Percentiles rank a stretch among this genome's conserved stretches.
phyloP scores from a whole-genome alignment of 2,113 vertebrate genomes.

The Megaleporinus macrocephalus region DNA sequence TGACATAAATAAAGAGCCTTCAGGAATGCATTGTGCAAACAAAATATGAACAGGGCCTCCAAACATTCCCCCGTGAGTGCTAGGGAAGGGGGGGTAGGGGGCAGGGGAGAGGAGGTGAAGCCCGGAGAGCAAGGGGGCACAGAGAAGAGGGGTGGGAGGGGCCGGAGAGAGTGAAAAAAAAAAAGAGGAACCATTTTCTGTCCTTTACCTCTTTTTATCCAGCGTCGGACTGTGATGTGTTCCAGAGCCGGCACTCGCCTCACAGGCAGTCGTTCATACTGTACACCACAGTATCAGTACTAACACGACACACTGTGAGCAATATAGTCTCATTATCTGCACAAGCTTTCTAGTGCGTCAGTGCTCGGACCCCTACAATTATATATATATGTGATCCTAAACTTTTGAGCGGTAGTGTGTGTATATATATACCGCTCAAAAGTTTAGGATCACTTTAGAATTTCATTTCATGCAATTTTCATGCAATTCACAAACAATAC shows the following conservation, averaged over 20 bases:
- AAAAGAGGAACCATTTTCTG: constrained; percentile 57
- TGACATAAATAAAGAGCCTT: constrained; percentile 85
- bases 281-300: neutral
- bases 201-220: constrained; percentile 57
- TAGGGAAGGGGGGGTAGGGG: constrained; percentile 50
- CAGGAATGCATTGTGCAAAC: constrained; percentile 84
- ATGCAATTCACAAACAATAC: too few species aligned
- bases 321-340: neutral
- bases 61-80: constrained; percentile 76
- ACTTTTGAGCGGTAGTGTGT: too few species aligned
- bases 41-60: constrained; percentile 82
- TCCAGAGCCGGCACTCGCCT: neutral
- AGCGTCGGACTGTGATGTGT: constrained; percentile 53
- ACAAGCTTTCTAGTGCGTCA: neutral
- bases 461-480: too few species aligned
- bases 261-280: neutral
- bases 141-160: constrained; percentile 31
- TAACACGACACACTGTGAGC: neutral
- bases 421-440: too few species aligned
- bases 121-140: constrained; percentile 48
- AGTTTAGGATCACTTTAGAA: too few species aligned
- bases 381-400: too few species aligned
- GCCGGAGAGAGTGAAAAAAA: neutral
- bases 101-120: constrained; percentile 20
- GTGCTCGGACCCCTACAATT: too few species aligned